Base-by-base conservation (phyloP, 2,797 vertebrate genomes). In the Adelosebastes latens region DNA sequence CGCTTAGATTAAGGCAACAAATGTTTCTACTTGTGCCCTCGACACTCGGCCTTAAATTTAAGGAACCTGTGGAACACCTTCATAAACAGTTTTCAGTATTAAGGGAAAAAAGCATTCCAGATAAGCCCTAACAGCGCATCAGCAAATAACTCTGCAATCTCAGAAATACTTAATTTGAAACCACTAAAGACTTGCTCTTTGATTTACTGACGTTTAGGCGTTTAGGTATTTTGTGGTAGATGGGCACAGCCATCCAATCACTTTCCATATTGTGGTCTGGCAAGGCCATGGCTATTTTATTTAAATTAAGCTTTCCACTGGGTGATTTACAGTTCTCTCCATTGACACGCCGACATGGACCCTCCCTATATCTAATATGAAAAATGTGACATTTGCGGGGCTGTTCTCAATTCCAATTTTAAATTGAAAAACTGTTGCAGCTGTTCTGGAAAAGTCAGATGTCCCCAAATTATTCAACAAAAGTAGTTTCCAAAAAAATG, bases 401-500 rank as follows among this genome's bases (percentile, higher is more conserved):
- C 29, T 14, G 11, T 68, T 46, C 2, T 36, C 32, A 12, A 24
- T 46, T 59, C 20, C 18, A 42, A n/a, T 42, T 29, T n/a, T 10
- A 72, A 22, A 49, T 25, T 4, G n/a, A 59, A 25, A 59, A 65
- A 4, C 46, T 12, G n/a, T 9, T 7, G 7, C 18, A 31, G 29
- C 24, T 31, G 5, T 18, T 36, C 31, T 34, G 4, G 6, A 62
- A 13, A 61, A 14, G n/a, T n/a, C 16, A 34, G 29, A 27, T 2
- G 31, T 20, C 29, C 18, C 61, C 32, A 63, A 64, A 61, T 16
- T 32, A 53, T 34, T 10, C 11, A 29, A 42, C 8, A 65, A 36
- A n/a, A 36, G 4, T 9, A 6, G 2, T 39, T 14, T 14, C 6
- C 3, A 5, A 24, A 0, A 16, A 22, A 27, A 16, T 39, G 0